phyloP scores from a whole-genome alignment of 1,140 invertebrate genomes.

The Hyles euphorbiae region DNA sequence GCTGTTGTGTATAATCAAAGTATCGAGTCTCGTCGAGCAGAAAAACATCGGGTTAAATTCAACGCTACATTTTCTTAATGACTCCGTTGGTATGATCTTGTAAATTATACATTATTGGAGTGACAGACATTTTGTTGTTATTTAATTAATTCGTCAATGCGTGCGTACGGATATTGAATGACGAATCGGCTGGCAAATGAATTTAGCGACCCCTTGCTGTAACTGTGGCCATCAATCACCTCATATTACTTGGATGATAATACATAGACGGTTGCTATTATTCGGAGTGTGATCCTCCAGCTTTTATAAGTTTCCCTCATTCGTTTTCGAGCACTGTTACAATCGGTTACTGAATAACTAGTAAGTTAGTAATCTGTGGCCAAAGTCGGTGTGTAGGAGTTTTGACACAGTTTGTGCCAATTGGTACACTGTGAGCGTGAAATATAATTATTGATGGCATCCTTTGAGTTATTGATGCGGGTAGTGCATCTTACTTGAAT shows the following conservation, averaged over 20 bases:
- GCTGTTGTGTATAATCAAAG: constrained; percentile 6
- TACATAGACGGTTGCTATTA: constrained; percentile 3
- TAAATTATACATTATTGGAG: not conserved
- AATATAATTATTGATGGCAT: constrained; percentile 28
- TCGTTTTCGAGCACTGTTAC: not conserved
- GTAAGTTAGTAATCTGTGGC: constrained; percentile 1
- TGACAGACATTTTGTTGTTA: constrained; percentile 19
- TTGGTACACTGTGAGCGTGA: constrained; percentile 25
- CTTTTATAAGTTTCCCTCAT: not conserved
- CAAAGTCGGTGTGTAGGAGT: constrained; percentile 17
- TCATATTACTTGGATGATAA: constrained; percentile 16
- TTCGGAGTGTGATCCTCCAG: constrained; percentile 5
- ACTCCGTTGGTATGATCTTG: too few species aligned
- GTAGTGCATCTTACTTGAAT: constrained; percentile 4
- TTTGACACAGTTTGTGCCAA: constrained; percentile 28
- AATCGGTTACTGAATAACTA: not conserved
- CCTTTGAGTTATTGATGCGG: constrained; percentile 18
- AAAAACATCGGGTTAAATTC: constrained; percentile 20
- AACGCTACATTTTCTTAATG: not conserved
- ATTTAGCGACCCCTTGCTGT: constrained; percentile 37
- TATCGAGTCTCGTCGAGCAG: constrained; percentile 6
- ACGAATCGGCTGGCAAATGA: constrained; percentile 52
- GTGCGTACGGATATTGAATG: constrained; percentile 41
- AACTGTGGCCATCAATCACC: constrained; percentile 41
- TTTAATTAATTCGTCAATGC: constrained; percentile 40